phyloP scores from a whole-genome alignment of 2,113 vertebrate species.

The Misgurnus mizolepis region DNA sequence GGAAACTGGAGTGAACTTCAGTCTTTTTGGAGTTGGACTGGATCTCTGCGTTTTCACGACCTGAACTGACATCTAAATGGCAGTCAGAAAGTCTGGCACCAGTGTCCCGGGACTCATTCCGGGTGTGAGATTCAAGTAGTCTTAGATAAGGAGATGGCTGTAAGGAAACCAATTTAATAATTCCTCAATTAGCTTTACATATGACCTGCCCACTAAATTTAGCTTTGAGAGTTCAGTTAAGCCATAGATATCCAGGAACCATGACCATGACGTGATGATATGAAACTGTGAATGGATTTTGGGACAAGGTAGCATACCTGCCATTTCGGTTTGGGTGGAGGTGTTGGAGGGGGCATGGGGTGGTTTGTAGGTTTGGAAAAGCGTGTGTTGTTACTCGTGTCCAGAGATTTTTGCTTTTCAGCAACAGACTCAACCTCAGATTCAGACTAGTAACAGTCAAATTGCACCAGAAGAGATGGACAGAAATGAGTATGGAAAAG shows the following conservation, averaged over 20 bases:
- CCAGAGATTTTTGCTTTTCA: constrained; percentile 67
- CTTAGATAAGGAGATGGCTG: constrained; percentile 54
- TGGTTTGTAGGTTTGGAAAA: constrained; percentile 74
- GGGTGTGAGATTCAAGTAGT: constrained; percentile 47
- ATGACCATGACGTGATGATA: neutral
- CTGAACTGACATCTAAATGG: neutral
- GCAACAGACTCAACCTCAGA: constrained; percentile 13
- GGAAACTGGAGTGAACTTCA: neutral
- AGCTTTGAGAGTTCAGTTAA: neutral
- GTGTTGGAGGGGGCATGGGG: constrained; percentile 62
- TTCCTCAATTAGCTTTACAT: neutral
- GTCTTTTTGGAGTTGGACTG: neutral
- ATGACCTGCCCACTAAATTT: too few species aligned
- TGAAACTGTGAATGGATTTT: neutral
- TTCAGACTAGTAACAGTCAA: constrained; percentile 22
- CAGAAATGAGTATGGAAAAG: neutral
- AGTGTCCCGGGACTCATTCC: constrained; percentile 10
- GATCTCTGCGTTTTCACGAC: neutral
- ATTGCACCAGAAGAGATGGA: constrained; percentile 8
- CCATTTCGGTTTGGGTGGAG: constrained; percentile 69
- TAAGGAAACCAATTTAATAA: constrained; percentile 25
- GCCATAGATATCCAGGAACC: too few species aligned
- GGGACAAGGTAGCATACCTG: constrained; percentile 72
- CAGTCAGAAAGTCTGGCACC: neutral
- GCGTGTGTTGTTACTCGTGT: constrained; percentile 69